phyloP scores from a whole-genome alignment of 1,140 invertebrate genomes.

The Zaprionus africanus region DNA sequence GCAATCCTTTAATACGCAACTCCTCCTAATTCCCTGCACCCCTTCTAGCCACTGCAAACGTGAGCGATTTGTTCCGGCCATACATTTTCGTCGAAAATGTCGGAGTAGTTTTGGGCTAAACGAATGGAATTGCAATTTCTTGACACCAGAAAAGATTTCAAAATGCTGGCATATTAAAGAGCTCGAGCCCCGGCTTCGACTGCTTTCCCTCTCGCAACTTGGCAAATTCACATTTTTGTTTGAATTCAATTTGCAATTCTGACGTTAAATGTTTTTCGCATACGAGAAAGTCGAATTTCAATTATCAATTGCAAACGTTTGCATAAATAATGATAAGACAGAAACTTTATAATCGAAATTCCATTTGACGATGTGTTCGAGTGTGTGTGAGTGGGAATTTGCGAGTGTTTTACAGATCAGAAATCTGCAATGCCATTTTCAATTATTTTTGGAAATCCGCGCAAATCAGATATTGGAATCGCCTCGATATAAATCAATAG shows the following conservation, averaged over 20 bases:
- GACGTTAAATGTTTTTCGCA: slow-evolving; percentile 7
- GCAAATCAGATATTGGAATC: background rate
- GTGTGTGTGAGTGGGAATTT: background rate
- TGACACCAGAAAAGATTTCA: background rate
- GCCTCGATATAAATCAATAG: background rate
- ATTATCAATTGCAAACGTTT: slow-evolving; percentile 43
- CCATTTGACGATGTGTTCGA: background rate
- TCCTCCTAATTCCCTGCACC: slow-evolving; percentile 9
- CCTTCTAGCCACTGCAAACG: slow-evolving; percentile 11
- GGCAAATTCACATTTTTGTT: slow-evolving; percentile 8
- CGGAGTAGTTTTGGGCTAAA: background rate
- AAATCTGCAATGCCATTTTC: background rate
- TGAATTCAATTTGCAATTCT: slow-evolving; percentile 26
- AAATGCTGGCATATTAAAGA: slow-evolving; percentile 20
- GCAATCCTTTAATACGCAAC: slow-evolving; percentile 26
- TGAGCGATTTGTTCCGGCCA: slow-evolving; percentile 35
- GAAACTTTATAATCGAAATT: slow-evolving; percentile 25
- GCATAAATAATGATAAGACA: slow-evolving; percentile 32
- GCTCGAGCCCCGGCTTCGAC: background rate
- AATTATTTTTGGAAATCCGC: slow-evolving; percentile 6
- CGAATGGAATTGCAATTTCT: slow-evolving; percentile 11
- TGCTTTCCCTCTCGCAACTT: background rate
- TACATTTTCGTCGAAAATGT: background rate
- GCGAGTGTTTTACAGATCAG: background rate
- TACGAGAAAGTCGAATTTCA: slow-evolving; percentile 13